Evolutionary conservation across 2,888 invertebrate genomes (phyloP).

Genomic region (Leistus spinibarbis): DNA sequence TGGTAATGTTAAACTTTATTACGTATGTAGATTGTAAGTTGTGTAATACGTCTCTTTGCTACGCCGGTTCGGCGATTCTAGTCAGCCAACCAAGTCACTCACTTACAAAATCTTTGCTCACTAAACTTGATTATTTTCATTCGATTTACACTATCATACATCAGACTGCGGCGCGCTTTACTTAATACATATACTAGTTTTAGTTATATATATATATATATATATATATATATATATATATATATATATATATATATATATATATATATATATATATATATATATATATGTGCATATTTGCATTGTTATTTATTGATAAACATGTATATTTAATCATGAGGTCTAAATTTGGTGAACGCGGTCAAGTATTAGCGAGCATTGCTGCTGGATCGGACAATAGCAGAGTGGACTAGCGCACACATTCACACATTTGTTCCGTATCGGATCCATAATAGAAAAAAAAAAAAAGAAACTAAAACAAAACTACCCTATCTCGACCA

Average conservation of each 20-base stretch:
- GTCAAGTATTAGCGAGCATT: background rate
- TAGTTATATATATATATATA: background rate
- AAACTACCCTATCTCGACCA: background rate
- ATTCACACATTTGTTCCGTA: slow-evolving; percentile 57
- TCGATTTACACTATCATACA: background rate
- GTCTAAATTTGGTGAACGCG: background rate
- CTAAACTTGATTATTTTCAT: background rate
- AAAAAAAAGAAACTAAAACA: too few relatives aligned
- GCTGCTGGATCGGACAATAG: background rate
- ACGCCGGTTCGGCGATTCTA: slow-evolving; percentile 42
- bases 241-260: background rate
- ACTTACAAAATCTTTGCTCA: background rate
- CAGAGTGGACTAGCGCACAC: slow-evolving; percentile 52
- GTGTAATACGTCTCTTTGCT: slow-evolving; percentile 54
- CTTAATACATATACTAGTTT: background rate
- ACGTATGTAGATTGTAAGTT: slow-evolving; percentile 55
- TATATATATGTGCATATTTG: background rate
- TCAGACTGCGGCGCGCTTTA: background rate
- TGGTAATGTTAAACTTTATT: slow-evolving; percentile 45
- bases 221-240: background rate
- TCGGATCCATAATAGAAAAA: slow-evolving; percentile 50
- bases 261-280: background rate
- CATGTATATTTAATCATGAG: background rate
- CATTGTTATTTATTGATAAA: background rate
- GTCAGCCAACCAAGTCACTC: slow-evolving; percentile 1